These are phyloP conservation scores for Drepana arcuata DNA, from an alignment of 1,140 invertebrate genomes.

Conservation along the genomic window DNA sequence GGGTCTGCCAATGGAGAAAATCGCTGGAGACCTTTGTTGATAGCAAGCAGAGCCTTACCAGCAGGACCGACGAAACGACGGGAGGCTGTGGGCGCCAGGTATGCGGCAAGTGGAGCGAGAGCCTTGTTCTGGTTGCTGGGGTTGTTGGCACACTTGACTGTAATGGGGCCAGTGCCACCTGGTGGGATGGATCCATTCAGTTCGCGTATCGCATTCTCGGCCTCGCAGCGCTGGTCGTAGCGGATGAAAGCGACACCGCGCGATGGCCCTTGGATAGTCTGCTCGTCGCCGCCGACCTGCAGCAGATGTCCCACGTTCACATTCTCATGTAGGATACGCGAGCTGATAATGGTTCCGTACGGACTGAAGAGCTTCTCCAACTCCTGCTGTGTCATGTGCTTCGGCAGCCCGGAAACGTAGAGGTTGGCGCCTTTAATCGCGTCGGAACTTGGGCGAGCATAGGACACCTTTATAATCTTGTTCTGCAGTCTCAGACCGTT, in stretches of 20 bases:
- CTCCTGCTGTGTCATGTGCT: constrained; percentile 88
- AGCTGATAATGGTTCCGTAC: constrained; percentile 89
- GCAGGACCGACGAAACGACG: constrained; percentile 70
- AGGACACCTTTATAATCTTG: constrained; percentile 94
- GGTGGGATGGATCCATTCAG: constrained; percentile 75
- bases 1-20: constrained; percentile 87
- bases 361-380: constrained; percentile 87
- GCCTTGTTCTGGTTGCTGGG: constrained; percentile 75
- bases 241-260: constrained; percentile 76
- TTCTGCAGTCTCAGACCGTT: constrained; percentile 90
- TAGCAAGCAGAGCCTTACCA: constrained; percentile 86
- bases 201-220: constrained; percentile 75
- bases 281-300: constrained; percentile 57
- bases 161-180: constrained; percentile 73
- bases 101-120: constrained; percentile 64
- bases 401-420: constrained; percentile 90
- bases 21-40: constrained; percentile 91
- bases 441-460: constrained; percentile 90
- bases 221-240: constrained; percentile 75
- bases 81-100: constrained; percentile 68
- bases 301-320: constrained; percentile 76
- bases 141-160: constrained; percentile 76
- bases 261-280: constrained; percentile 67
- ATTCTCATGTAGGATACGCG: constrained; percentile 90
- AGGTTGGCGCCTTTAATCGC: constrained; percentile 92